Evolutionary conservation across 2,113 vertebrate genomes (phyloP), one percentile per base, ranked within the genome.

Genomic region (Phylloscopus trochiloides): DNA sequence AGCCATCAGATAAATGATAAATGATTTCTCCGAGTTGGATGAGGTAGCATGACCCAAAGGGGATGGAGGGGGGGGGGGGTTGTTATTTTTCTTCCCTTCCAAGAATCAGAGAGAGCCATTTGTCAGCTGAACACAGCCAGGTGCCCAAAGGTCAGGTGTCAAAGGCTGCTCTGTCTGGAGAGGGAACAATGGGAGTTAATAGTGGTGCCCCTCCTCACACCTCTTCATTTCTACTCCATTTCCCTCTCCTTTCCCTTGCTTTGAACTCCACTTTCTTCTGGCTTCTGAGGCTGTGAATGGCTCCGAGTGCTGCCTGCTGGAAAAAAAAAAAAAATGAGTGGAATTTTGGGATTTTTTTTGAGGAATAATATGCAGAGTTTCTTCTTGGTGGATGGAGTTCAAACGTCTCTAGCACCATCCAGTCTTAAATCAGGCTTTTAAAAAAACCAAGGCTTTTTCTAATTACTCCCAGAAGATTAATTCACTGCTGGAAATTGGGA

Each of bases 1-100:
- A 89, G 66, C 86, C 75, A 86, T 93, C 94, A 66, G 84, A 90
- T 86, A n/a, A 78, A 82, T 83, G 95, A 97, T 84, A 86, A 88
- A 96, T 93, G 93, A 59, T 91, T 97, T 90, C 91, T 86, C n/a
- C 76, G 71, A 95, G 74, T 26, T 80, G 61, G 40, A 88, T 88
- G 70, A 77, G 93, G 93, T 88, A 57, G 90, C 78, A 26, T 14
- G 76, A 95, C 73, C 92, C 86, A 76, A 72, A 85, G 34, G 90
- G 63, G 38, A 70, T 38, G 40, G 42, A 54, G 24, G 3, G 25
- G 36, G 32, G 36, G 32, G 31, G 45, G n/a, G n/a, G 19, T 63
- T 72, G 52, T 82, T 88, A 51, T 92, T 91, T 88, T 80, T 81
- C 58, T 75, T 83, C 50, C 77, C 38, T 78, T 65, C 78, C 63